These are phyloP conservation scores for Chrysochloris asiatica DNA, from an alignment of 2,113 vertebrate species.

Conservation along the genomic window DNA sequence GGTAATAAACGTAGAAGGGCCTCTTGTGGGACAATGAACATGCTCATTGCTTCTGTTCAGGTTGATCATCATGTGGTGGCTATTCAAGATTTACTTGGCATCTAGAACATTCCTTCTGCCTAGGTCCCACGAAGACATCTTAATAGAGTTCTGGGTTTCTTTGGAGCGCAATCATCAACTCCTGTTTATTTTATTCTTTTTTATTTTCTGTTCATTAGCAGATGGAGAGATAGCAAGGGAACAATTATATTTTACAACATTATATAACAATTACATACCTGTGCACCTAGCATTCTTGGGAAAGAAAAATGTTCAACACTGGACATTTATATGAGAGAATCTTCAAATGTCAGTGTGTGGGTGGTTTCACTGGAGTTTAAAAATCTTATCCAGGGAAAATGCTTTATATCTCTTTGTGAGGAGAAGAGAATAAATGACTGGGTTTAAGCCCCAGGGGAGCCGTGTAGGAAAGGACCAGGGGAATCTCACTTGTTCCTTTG, in stretches of 20 bases:
- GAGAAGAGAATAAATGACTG: no score
- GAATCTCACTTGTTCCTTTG: accelerated
- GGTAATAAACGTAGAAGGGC: neutral
- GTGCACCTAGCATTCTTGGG: neutral
- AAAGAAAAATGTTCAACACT: neutral
- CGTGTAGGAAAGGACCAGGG: accelerated
- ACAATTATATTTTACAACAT: no score
- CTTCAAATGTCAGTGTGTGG: neutral
- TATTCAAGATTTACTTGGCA: neutral
- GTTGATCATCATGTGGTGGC: no score
- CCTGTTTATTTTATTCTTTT: no score
- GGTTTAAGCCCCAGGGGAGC: neutral
- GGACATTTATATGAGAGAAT: neutral
- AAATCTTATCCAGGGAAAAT: neutral
- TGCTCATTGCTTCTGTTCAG: no score
- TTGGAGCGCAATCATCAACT: neutral
- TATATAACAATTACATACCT: neutral
- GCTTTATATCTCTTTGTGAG: neutral
- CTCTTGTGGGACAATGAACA: no score
- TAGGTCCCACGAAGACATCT: neutral
- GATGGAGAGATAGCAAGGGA: no score
- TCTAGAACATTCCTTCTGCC: neutral
- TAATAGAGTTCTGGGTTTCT: neutral
- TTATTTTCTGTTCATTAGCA: no score
- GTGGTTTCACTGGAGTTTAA: neutral